Evolutionary conservation across 2,113 vertebrate species (phyloP), one percentile per base, ranked within the genome.

Genomic region (Pangasianodon gigas): DNA sequence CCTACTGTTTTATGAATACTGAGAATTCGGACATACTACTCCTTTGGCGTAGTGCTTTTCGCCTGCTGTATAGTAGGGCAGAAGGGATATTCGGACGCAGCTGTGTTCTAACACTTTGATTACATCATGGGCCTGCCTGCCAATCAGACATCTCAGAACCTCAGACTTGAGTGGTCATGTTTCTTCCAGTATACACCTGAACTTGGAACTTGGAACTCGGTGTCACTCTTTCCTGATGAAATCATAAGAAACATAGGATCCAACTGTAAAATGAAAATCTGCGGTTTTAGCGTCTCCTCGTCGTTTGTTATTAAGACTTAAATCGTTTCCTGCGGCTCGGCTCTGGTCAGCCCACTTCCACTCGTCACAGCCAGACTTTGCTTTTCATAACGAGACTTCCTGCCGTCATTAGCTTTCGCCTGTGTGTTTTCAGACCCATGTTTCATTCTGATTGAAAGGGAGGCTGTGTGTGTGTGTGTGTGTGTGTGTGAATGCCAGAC

Each of bases 321-420:
- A 86, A 85, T 56, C 4, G 60, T 86, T 81, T 69, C 75, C 74
- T 65, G 79, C 56, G 26, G 84, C 77, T 67, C 37, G 37, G 89
- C 56, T 69, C 86, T 79, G 32, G 58, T 80, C 58, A 44, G 84
- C 52, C 46, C 19, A 11, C 29, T 46, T 83, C 18, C 81, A 85
- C 54, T 51, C 87, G 1, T 26, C 80, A 24, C 18, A 88, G 51
- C 82, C 88, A 89, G 82, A 85, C 81, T 37, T 44, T 48, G 46
- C 83, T 85, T 85, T 83, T 79, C 56, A 18, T 77, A 41, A 89
- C 74, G 56, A 90, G 89, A 87, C 84, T 87, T 82, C 89, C 89
- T 87, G 89, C 89, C 26, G 75, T 87, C 62, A 74, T 87, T 79
- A 89, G 83, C 44, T 65, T 85, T 85, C 82, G n/a, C 26, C 37